Base-by-base conservation (phyloP, 2,888 invertebrate genomes). In the Cremastobaeus sp. region DNA sequence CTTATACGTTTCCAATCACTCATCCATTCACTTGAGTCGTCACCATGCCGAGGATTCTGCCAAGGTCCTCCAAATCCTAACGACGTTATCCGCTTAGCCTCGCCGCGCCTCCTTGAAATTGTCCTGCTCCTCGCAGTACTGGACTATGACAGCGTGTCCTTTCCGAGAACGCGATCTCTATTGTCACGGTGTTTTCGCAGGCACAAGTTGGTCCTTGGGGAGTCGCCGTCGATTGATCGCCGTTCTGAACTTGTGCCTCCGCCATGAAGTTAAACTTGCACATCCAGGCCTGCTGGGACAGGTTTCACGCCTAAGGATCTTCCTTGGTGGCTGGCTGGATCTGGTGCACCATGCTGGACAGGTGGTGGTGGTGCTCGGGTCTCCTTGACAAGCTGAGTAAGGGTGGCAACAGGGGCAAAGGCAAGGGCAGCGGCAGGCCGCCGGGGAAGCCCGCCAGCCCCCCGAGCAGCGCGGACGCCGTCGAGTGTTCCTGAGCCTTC, bases 401-500 rank as follows among this genome's bases (percentile, higher is more conserved):
- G 77, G 86, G 90, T 79, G 88, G 92, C 86, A 87, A 88, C 84
- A 86, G 88, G 79, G 90, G 89, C 77, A 89, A 88, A 65, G 89
- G 89, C 30, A 89, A 84, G 35, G 89, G 88, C 52, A 86, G 76
- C 0, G 85, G 86, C 17, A 87, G 77, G n/a, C 86, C 88, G 3
- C 85, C 85, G 9, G 86, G 82, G 74, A 85, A 84, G 0, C 82
- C 81, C 5, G 86, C 84, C 9, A 86, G 74, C 2, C 84, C 87
- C 2, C 87, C 87, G 14, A 85, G 78, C 20, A 86, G 77, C 0
- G 86, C 85, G 55, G 85, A 84, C 41, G 97, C 96, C 0, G 97
- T 97, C 0, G 96, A 95, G 88, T 98, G 97, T 85, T 98, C 97
- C 88, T 97, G 96, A 0, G 97, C 97, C 86, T 97, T 96, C 55